Percentiles rank a stretch among this genome's conserved stretches.
These are phyloP conservation scores for Amphipyra tragopoginis DNA, from an alignment of 2,888 invertebrate genomes.

Conservation along the genomic window DNA sequence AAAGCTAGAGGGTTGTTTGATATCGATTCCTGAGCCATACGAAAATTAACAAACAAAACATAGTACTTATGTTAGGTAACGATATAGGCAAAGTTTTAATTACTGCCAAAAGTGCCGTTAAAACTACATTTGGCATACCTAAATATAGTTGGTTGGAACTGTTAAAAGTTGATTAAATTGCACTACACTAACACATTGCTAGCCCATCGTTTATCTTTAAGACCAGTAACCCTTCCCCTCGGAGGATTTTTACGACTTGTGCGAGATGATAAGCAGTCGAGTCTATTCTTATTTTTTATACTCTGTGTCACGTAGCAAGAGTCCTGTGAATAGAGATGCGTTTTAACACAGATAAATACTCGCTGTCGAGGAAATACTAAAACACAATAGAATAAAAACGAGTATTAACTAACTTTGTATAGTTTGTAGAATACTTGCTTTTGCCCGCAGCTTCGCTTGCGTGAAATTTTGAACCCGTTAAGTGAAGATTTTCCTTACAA, in stretches of 20 bases:
- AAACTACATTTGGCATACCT: conserved; percentile 23
- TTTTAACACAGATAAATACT: too few relatives aligned
- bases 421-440: too few relatives aligned
- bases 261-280: conserved; percentile 35
- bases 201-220: conserved; percentile 36
- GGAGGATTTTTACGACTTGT: conserved; percentile 35
- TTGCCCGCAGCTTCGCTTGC: too few relatives aligned
- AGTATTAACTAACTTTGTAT: too few relatives aligned
- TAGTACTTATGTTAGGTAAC: background rate
- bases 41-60: too few relatives aligned
- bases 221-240: conserved; percentile 34
- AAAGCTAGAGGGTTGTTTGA: background rate
- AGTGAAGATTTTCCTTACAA: too few relatives aligned
- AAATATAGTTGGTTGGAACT: conserved; percentile 16
- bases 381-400: too few relatives aligned
- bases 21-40: background rate
- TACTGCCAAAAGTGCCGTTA: conserved; percentile 24
- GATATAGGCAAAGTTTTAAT: conserved; percentile 37
- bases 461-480: too few relatives aligned
- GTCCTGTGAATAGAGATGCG: too few relatives aligned
- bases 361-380: too few relatives aligned
- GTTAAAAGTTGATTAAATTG: conserved; percentile 39
- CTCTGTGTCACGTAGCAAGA: too few relatives aligned
- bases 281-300: conserved; percentile 14
- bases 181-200: conserved; percentile 16